Percentiles rank a stretch among this genome's conserved stretches.
phyloP scores from a whole-genome alignment of 2,113 vertebrate species.

The Pterophyllum scalare region DNA sequence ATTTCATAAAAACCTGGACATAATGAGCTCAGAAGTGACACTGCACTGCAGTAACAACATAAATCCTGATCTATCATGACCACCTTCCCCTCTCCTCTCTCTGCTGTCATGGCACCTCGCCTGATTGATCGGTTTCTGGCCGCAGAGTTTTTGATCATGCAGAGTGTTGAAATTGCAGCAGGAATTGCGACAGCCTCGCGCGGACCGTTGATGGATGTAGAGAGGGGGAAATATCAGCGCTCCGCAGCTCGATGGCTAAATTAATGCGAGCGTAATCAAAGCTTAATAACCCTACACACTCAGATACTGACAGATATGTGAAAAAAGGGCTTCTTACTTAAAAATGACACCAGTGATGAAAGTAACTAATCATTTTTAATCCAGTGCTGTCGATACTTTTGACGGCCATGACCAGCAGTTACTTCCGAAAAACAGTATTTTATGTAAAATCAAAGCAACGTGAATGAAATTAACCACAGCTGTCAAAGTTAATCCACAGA shows the following conservation, averaged over 20 bases:
- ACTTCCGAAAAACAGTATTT: too few species aligned
- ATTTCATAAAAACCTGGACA: conserved; percentile 44
- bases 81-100: conserved; percentile 33
- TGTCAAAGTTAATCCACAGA: accelerated
- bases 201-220: conserved; percentile 55
- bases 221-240: conserved; percentile 54
- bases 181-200: conserved; percentile 48
- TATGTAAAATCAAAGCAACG: background rate
- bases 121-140: conserved; percentile 65
- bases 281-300: background rate
- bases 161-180: conserved; percentile 56
- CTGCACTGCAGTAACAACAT: conserved; percentile 64
- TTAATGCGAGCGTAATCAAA: conserved; percentile 70
- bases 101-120: conserved; percentile 38
- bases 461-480: background rate
- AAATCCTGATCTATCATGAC: conserved; percentile 66
- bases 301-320: background rate
- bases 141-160: conserved; percentile 58
- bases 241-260: conserved; percentile 38
- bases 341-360: background rate
- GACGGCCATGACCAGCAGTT: too few species aligned
- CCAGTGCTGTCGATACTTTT: too few species aligned
- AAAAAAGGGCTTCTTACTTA: background rate
- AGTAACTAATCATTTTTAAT: background rate
- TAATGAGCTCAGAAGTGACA: conserved; percentile 61